Evolutionary conservation across 2,797 vertebrate species (phyloP), one percentile per base, ranked within the genome.

Genomic region (Adrianichthys oophorus): DNA sequence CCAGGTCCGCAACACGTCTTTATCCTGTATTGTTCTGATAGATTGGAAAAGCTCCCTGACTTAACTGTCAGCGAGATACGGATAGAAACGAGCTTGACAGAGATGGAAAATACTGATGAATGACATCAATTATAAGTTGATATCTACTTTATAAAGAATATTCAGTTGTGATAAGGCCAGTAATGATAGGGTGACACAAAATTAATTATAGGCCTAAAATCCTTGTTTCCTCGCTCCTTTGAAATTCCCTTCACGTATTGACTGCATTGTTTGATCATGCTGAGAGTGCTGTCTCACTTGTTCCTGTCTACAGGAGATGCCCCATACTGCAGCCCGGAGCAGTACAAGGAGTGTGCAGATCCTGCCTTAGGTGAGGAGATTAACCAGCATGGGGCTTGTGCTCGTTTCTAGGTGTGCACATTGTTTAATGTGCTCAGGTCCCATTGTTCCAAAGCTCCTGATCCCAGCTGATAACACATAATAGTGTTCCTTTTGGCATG

Each of bases 341-440:
- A 98, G 86, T 99, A 99, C 89, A 99, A 98, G 84, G 97, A 99
- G 78, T 99, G 97, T 61, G 97, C 97, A 1, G 97, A 98, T 48
- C 97, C 97, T 0, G 97, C 97, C 42, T 84, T 99, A 81, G 97
- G 97, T 99, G 88, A 95, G 94, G 54, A 72, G 15, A 73, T 77
- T 79, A 75, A 72, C 71, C 68, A 62, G 61, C 59, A 64, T 59
- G 66, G 26, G 17, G 45, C 14, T 19, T 23, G 18, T 19, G 52
- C 60, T 23, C 70, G 41, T 54, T 37, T 43, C 59, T 56, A 55
- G 60, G 41, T 54, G 50, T 62, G 6, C 18, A 19, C 37, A 21
- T 21, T 52, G 29, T 59, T 56, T 44, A 19, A 16, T 52, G 14
- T 47, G 67, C 62, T 44, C 65, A 32, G 57, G 24, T 56, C 65